phyloP scores from a whole-genome alignment of 2,797 vertebrate species.

The Apodemus agrarius region DNA sequence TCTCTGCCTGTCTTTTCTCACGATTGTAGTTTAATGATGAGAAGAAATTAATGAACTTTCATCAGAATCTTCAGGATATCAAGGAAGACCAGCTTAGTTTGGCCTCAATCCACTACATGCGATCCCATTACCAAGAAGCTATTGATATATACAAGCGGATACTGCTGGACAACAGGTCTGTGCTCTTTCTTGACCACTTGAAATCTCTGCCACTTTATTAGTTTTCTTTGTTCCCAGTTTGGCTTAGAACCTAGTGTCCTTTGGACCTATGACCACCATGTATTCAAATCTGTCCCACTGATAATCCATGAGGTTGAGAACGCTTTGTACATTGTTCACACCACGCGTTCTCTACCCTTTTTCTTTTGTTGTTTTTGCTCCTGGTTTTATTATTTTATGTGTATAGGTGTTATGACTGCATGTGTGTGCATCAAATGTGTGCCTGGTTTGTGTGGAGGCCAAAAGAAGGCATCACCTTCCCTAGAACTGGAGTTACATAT shows the following conservation, averaged over 20 bases:
- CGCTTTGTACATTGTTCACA: not conserved
- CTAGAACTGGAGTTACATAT: not conserved
- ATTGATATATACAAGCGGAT: constrained; percentile 99
- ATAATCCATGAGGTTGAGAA: not conserved
- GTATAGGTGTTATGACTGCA: not conserved
- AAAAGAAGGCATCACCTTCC: not conserved
- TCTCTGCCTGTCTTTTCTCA: constrained; percentile 59
- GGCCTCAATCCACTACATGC: constrained; percentile 99
- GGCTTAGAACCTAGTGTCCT: not conserved
- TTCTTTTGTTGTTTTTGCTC: not conserved
- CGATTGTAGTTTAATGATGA: constrained; percentile 95
- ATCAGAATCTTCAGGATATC: constrained; percentile 97
- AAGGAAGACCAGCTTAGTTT: constrained; percentile 98
- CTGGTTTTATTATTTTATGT: not conserved
- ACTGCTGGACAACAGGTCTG: constrained; percentile 95
- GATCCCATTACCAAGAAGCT: constrained; percentile 98
- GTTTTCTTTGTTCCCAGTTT: constrained; percentile 6
- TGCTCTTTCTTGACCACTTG: not conserved
- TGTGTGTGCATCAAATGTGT: not conserved
- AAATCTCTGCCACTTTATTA: not conserved
- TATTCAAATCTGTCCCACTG: not conserved
- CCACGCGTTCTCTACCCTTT: not conserved
- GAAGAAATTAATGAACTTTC: constrained; percentile 97
- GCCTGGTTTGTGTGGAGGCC: not conserved
- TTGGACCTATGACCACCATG: not conserved